phyloP scores from a whole-genome alignment of 2,113 vertebrate genomes.

The Platichthys flesus region DNA sequence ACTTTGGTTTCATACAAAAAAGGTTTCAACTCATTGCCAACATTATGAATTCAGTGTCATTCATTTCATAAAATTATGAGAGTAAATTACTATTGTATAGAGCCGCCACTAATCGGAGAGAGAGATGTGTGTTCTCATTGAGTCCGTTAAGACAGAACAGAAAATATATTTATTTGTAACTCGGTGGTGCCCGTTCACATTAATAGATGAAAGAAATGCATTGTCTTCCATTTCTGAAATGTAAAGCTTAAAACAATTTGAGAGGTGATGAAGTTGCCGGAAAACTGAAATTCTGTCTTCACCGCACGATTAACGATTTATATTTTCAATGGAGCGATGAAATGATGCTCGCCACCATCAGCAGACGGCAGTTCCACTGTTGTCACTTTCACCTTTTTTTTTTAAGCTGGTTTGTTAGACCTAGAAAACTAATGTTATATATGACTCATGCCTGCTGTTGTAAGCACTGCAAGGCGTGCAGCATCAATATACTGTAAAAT shows the following conservation, averaged over 20 bases:
- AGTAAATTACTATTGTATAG: no score
- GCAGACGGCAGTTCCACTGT: slow-evolving; percentile 18
- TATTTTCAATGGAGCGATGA: not conserved
- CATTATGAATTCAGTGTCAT: slow-evolving; percentile 1
- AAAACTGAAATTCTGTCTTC: no score
- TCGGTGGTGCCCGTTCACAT: slow-evolving; percentile 10
- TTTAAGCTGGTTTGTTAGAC: slow-evolving; percentile 21
- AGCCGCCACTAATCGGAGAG: not conserved
- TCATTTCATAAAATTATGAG: not conserved
- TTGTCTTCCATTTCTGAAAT: slow-evolving; percentile 1
- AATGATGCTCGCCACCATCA: not conserved
- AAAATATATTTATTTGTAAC: slow-evolving; percentile 2
- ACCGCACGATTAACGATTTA: no score
- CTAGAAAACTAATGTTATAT: slow-evolving; percentile 34
- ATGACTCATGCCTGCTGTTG: slow-evolving; percentile 37
- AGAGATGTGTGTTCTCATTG: not conserved
- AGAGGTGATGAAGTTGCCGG: not conserved
- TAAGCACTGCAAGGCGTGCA: slow-evolving; percentile 37
- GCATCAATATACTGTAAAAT: slow-evolving; percentile 58
- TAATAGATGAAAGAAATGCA: not conserved
- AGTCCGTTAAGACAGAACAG: not conserved
- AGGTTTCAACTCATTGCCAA: not conserved
- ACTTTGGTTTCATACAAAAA: not conserved
- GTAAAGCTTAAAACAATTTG: not conserved
- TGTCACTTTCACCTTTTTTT: not conserved